Base-by-base conservation (phyloP, 1,140 invertebrate genomes). In the Bathynomus jamesi region DNA sequence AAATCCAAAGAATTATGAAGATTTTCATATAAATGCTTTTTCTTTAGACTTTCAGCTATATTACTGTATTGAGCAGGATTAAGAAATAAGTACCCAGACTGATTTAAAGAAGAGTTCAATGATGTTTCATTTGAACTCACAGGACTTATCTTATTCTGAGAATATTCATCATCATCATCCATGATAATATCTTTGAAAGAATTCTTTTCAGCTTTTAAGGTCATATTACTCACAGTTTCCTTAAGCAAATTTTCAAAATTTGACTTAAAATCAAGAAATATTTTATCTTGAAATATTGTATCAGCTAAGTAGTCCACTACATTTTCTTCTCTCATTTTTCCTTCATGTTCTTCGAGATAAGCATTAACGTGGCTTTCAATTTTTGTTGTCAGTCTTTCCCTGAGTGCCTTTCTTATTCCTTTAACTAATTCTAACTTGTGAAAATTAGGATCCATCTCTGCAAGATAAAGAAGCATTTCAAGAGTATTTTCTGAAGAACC, bases 401-500 rank as follows among this genome's bases (percentile, higher is more conserved):
- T 60, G 28, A 73, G 60, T 1, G 29, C 65, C 25, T 32, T 68
- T 30, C 75, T 67, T 61, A 76, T 61, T 61, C 65, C 68, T 62
- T 71, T 76, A 30, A 76, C 75, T n/a, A 76, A 29, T 28, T 71
- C 65, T 10, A 76, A 61, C 21, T 73, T 76, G 53, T 76, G 75
- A 65, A 76, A 76, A n/a, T 72, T 70, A 7, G 75, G 75, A 62
- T 76, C 75, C 66, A 71, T 73, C 25, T 76, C 75, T 40, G 75
- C 61, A 13, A 76, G 65, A 67, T 73, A 76, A 29, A 67, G 60
- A 25, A 76, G 61, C 75, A 76, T 76, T 32, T 76, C 71, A 31
- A 69, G 71, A 10, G 75, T 73, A n/a, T n/a, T n/a, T 32, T 76
- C 75, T 21, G 68, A 70, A 46, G 75, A 73, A 13, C 75, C 75